Evolutionary conservation across 2,797 vertebrate species (phyloP), one percentile per base, ranked within the genome.

Genomic region (Melanotaenia parkinsoni): DNA sequence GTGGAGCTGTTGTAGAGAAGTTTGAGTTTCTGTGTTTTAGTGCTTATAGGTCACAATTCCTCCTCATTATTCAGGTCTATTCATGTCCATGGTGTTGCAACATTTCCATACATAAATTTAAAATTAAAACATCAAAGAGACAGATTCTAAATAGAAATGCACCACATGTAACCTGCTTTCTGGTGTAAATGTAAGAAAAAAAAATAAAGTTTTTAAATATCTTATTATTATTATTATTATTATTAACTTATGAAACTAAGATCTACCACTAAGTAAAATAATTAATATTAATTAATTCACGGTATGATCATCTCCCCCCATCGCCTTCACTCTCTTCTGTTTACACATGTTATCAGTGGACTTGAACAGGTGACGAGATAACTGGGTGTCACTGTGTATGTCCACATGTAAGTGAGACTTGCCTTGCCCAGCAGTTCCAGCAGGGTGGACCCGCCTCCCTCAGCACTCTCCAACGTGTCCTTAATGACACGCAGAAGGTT

Each of bases 371-470:
- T 26, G 6, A 53, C 5, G 0, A 51, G 22, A 26, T 56, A 20
- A 33, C 10, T 12, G n/a, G 16, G 14, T 30, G 54, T 22, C 20
- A 33, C 9, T 28, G 32, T 37, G 54, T 38, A 54, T 12, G 47
- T 74, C 13, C 54, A 63, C 30, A 20, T 35, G 37, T 5, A 38
- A 51, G 61, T 68, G 28, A 67, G 18, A 80, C 80, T 93, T 93
- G 94, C 95, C 94, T 88, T 95, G 80, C 80, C 90, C 74, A 97
- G 93, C 73, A 95, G 47, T 0, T 93, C 90, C 77, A 90, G 90
- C 89, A 97, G 94, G 77, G 93, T 88, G 72, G 89, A 30, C 16
- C 88, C 65, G 30, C 62, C 84, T 35, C 88, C 82, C 67, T 88
- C 82, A 0, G 83, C 68, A 35, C 86, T 80, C 32, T 86, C 88